These are phyloP conservation scores for Drosophila grimshawi DNA, from an alignment of 1,140 invertebrate species.

Conservation along the genomic window DNA sequence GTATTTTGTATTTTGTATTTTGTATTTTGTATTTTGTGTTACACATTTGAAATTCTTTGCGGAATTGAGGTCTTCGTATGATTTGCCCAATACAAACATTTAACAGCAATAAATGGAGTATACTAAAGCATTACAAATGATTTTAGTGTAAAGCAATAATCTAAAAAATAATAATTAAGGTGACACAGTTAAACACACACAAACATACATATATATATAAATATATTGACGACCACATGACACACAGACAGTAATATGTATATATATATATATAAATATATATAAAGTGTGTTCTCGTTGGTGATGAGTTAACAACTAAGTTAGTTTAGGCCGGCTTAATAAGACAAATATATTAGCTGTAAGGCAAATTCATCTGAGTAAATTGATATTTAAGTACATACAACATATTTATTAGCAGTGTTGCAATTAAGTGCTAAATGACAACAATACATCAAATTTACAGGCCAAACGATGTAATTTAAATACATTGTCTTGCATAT, in stretches of 20 bases:
- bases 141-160: slow-evolving; percentile 59
- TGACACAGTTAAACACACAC: slow-evolving; percentile 11
- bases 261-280: slow-evolving; percentile 25
- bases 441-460: slow-evolving; percentile 39
- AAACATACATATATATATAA: slow-evolving; percentile 20
- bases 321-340: slow-evolving; percentile 22
- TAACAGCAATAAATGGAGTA: not conserved
- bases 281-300: slow-evolving; percentile 41
- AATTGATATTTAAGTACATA: slow-evolving; percentile 11
- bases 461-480: not conserved
- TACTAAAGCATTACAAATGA: slow-evolving; percentile 33
- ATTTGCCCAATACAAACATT: not conserved
- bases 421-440: slow-evolving; percentile 46
- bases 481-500: not conserved
- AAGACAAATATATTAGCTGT: slow-evolving; percentile 21
- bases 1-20: not conserved
- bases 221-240: not conserved
- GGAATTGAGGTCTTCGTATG: slow-evolving; percentile 23
- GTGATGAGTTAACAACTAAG: slow-evolving; percentile 35
- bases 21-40: not conserved
- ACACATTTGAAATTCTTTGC: not conserved
- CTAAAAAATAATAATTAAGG: slow-evolving; percentile 54
- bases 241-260: slow-evolving; percentile 2
- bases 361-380: slow-evolving; percentile 19
- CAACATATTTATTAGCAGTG: slow-evolving; percentile 38